Percentiles rank a stretch among this genome's conserved stretches.
Evolutionary conservation across 2,888 invertebrate genomes (phyloP).

Genomic region (Caenorhabditis sulstoni): DNA sequence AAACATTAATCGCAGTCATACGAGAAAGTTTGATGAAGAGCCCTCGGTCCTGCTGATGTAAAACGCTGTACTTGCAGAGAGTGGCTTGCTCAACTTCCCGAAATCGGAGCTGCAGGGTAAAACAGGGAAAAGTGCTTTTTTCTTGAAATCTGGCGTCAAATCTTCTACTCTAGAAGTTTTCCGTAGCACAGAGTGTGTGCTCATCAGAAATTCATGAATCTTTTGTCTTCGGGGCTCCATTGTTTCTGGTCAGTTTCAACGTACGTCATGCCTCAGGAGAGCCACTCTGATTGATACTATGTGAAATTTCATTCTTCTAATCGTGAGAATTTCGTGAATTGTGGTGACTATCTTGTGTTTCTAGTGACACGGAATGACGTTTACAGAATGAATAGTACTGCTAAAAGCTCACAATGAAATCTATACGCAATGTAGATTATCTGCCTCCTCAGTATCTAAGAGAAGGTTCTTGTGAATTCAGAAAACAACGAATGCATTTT

Average conservation of each 20-base stretch:
- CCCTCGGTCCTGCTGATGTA: slow-evolving; percentile 4
- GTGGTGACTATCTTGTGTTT: no score
- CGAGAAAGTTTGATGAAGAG: slow-evolving; percentile 4
- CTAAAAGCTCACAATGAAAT: no score
- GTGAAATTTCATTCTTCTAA: slow-evolving; percentile 26
- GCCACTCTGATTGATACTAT: slow-evolving; percentile 24
- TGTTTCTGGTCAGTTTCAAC: slow-evolving; percentile 47
- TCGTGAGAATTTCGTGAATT: no score
- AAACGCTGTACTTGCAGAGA: slow-evolving; percentile 27
- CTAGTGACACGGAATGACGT: no score
- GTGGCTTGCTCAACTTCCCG: no score
- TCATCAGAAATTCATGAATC: slow-evolving; percentile 53
- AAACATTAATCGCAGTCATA: slow-evolving; percentile 51
- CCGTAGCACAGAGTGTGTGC: slow-evolving; percentile 13
- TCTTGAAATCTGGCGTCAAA: slow-evolving; percentile 44
- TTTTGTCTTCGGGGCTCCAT: slow-evolving; percentile 46
- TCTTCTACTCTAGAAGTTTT: slow-evolving; percentile 29
- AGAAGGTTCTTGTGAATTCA: no score
- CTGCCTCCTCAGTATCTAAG: no score
- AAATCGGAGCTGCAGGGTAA: neutral
- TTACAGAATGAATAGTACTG: no score
- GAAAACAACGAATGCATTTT: no score
- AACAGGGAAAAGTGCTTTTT: slow-evolving; percentile 29
- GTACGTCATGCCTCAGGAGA: slow-evolving; percentile 29
- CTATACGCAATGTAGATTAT: no score